These are phyloP conservation scores for Gallirallus australis DNA, from an alignment of 2,797 vertebrate genomes.

Conservation along the genomic window DNA sequence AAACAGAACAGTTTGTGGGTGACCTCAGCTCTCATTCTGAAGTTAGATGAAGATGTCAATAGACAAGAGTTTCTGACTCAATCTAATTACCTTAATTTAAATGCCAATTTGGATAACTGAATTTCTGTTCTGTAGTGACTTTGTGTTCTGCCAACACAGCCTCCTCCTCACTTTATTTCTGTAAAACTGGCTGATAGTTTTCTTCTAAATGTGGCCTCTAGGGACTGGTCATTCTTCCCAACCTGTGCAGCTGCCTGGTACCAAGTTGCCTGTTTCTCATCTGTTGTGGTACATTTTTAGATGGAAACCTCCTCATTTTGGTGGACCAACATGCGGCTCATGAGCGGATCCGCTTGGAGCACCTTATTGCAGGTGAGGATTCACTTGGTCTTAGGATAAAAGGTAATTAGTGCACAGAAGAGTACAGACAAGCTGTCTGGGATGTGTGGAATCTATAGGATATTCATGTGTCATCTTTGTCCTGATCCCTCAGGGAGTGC, in stretches of 20 bases:
- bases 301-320: constrained; percentile 92
- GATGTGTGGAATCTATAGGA: not conserved
- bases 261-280: not conserved
- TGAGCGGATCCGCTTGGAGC: constrained; percentile 94
- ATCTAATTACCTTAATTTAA: constrained; percentile 22
- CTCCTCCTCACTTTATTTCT: constrained; percentile 23
- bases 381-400: not conserved
- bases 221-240: not conserved
- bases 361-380: constrained; percentile 87
- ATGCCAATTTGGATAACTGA: not conserved
- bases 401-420: not conserved
- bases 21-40: constrained; percentile 10
- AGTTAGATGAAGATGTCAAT: constrained; percentile 14
- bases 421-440: not conserved
- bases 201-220: constrained; percentile 1
- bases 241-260: not conserved
- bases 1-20: not conserved
- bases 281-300: constrained; percentile 56
- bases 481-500: not conserved
- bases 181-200: constrained; percentile 4
- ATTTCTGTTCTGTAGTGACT: constrained; percentile 34
- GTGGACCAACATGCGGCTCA: constrained; percentile 98
- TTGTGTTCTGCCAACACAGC: constrained; percentile 36
- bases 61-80: constrained; percentile 9
- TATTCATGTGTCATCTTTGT: not conserved